These are phyloP conservation scores for Caenorhabditis auriculariae DNA, from an alignment of 2,888 invertebrate species.

Conservation along the genomic window DNA sequence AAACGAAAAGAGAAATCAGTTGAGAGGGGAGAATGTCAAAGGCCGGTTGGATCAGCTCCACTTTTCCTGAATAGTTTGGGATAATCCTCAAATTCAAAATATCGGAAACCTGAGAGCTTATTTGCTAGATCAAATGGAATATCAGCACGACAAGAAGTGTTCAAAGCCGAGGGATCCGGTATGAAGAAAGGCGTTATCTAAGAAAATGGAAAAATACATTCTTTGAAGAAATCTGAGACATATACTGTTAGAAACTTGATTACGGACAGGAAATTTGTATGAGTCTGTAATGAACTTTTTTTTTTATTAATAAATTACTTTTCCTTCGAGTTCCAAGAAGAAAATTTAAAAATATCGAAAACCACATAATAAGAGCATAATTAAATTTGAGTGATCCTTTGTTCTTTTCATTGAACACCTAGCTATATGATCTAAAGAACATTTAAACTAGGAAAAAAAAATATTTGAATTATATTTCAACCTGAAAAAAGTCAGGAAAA, in stretches of 20 bases:
- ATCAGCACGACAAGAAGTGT: conserved; percentile 7
- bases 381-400: too few relatives aligned
- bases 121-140: conserved; percentile 11
- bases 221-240: not conserved
- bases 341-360: too few relatives aligned
- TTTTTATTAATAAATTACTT: too few relatives aligned
- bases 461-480: not conserved
- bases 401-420: not conserved
- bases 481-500: too few relatives aligned
- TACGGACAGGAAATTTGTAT: too few relatives aligned
- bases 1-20: conserved; percentile 46
- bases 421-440: too few relatives aligned
- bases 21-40: conserved; percentile 48
- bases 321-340: too few relatives aligned
- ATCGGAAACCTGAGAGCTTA: conserved; percentile 18
- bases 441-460: not conserved
- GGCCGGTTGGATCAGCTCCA: conserved; percentile 41
- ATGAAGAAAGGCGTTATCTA: conserved; percentile 33
- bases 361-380: too few relatives aligned
- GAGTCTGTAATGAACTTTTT: too few relatives aligned
- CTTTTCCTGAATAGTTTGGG: conserved; percentile 12
- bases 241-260: not conserved
- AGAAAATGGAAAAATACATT: not conserved
- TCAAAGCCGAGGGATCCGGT: conserved; percentile 22
- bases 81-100: not conserved